Conservation (phyloP, 2,797 vertebrate genomes). For the Etheostoma nigrum region DNA sequence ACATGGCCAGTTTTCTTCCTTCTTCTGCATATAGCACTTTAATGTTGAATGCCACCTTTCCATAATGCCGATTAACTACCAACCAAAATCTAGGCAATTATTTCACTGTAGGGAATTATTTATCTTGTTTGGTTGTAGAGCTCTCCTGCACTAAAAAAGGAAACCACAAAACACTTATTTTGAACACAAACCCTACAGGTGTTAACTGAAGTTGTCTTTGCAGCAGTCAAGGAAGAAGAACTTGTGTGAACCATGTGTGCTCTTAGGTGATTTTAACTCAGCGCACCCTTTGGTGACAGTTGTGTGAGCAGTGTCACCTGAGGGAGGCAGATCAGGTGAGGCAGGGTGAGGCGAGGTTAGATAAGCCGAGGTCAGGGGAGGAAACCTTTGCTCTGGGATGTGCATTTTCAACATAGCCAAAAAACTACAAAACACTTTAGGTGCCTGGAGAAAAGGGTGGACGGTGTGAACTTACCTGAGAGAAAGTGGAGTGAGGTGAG, state of each 20-base stretch:
- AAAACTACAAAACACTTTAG: not conserved
- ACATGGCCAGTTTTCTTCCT: no score
- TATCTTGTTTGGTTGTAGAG: not conserved
- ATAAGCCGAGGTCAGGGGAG: conserved; percentile 43
- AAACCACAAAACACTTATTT: not conserved
- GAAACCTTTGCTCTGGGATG: conserved; percentile 26
- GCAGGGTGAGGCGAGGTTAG: conserved; percentile 20
- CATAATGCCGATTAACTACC: no score
- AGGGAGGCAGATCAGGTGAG: conserved; percentile 43
- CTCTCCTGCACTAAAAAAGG: not conserved
- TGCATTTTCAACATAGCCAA: conserved; percentile 40
- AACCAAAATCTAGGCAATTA: not conserved
- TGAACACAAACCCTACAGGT: not conserved
- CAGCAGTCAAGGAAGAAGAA: not conserved
- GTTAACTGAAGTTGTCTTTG: not conserved
- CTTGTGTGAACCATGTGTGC: not conserved
- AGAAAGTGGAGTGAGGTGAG: no score
- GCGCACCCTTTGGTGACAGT: conserved; percentile 43
- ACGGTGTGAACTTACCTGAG: no score
- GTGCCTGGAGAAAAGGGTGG: no score
- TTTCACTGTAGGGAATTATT: not conserved
- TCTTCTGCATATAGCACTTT: no score
- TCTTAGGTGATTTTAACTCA: conserved; percentile 15
- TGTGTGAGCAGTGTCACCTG: conserved; percentile 40
- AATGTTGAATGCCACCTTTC: no score